These are phyloP conservation scores for Muraenolepis orangiensis DNA, from an alignment of 2,797 vertebrate genomes.

Conservation along the genomic window DNA sequence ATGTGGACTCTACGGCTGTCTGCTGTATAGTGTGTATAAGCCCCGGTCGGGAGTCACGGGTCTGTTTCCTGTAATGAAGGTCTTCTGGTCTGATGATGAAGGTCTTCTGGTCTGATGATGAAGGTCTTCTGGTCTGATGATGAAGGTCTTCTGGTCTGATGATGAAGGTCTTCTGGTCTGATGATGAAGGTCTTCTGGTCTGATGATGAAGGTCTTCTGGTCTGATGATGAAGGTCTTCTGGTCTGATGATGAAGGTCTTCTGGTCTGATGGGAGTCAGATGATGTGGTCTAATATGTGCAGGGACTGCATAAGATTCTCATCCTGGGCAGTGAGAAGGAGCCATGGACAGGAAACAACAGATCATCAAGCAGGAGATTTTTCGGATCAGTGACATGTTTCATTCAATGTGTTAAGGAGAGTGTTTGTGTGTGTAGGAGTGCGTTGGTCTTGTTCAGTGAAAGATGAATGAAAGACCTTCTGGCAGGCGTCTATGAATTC, in stretches of 20 bases:
- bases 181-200: slow-evolving; percentile 18
- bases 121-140: slow-evolving; percentile 18
- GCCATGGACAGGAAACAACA: not conserved
- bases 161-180: slow-evolving; percentile 20
- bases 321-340: slow-evolving; percentile 71
- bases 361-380: not conserved
- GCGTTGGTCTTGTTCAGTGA: not conserved
- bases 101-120: slow-evolving; percentile 19
- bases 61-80: not conserved
- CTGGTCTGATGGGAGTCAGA: slow-evolving; percentile 67
- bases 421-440: not conserved
- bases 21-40: not conserved
- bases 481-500: slow-evolving; percentile 96
- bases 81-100: slow-evolving; percentile 19
- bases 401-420: not conserved
- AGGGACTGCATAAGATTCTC: slow-evolving; percentile 98
- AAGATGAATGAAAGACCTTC: slow-evolving; percentile 74
- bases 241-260: slow-evolving; percentile 18
- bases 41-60: not conserved
- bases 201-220: slow-evolving; percentile 20
- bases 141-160: slow-evolving; percentile 18
- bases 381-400: not conserved
- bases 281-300: slow-evolving; percentile 93
- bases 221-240: slow-evolving; percentile 21
- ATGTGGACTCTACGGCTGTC: not conserved